phyloP scores from a whole-genome alignment of 2,797 vertebrate species.

The Acrossocheilus wenchowensis region DNA sequence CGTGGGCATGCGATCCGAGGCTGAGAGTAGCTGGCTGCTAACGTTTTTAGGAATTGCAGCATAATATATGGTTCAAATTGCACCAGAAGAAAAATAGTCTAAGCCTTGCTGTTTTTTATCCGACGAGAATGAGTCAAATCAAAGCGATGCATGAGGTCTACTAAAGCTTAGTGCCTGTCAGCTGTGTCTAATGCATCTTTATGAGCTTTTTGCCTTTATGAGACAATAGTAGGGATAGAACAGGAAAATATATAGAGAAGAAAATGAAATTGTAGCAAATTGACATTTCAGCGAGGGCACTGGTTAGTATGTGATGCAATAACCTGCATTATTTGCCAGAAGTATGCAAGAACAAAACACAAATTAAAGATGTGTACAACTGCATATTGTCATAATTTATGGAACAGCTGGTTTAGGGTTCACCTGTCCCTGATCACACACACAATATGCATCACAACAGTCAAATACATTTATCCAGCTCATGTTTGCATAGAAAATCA shows the following conservation, averaged over 20 bases:
- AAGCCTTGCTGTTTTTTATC: conserved; percentile 17
- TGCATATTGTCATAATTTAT: background rate
- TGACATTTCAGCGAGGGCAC: background rate
- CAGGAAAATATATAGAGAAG: background rate
- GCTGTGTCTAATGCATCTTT: background rate
- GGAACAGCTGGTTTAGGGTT: background rate
- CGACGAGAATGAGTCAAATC: conserved; percentile 1
- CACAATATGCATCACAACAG: background rate
- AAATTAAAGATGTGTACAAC: background rate
- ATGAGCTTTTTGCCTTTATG: background rate
- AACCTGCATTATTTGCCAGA: background rate
- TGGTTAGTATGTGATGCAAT: conserved; percentile 4
- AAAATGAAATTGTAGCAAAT: background rate
- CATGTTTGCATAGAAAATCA: background rate
- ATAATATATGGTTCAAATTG: conserved; percentile 30
- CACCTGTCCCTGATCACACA: background rate
- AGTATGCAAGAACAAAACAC: background rate
- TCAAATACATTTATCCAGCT: background rate
- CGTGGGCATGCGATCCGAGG: conserved; percentile 5
- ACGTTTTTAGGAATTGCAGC: conserved; percentile 14
- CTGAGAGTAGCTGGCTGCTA: conserved; percentile 6
- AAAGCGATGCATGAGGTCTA: background rate
- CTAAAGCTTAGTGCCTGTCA: conserved; percentile 1
- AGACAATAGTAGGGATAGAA: background rate
- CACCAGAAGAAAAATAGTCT: conserved; percentile 1